Evolutionary conservation across 2,888 invertebrate species (phyloP), one percentile per base, ranked within the genome.

Genomic region (Petrophora chlorosata): DNA sequence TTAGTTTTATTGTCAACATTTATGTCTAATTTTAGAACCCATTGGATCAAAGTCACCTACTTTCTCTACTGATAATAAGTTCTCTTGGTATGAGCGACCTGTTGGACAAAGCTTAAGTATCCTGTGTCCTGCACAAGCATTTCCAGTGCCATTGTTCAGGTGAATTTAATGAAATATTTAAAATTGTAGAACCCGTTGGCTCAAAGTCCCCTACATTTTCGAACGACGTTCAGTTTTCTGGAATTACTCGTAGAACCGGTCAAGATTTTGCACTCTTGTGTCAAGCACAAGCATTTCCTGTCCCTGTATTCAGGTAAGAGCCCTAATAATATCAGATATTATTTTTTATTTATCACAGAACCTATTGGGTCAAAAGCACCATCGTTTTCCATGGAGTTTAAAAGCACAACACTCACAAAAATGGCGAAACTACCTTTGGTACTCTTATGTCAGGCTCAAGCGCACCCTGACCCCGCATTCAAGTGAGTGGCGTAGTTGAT

Each of bases 231-330:
- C 92, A 94, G 77, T 92, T 92, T 76, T 92, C 93, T 63, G 93
- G 93, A 79, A 94, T 94, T 79, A 93, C 92, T 75, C 92, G 94
- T 78, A 88, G 83, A 69, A 89, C 87, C 55, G 91, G 91, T 61
- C 92, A 92, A 71, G 92, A 92, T 72, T 92, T 95, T 76, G 93
- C 93, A 36, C 81, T 95, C 63, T 91, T 94, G 73, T 95, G 95
- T 80, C 94, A 94, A 79, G 94, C 95, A 60, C 95, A 95, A 91
- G 95, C 94, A 66, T 94, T 92, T 82, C 95, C 95, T 65, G 92
- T 94, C 73, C 93, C 93, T 63, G 67, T 83, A 63, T 90, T 89
- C 86, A 90, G 89, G 88, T 90, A 82, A 88, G 85, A 47, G 35
- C 41, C 46, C 3, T 15, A 15, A 4, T 29, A 28, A 23, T 22